Evolutionary conservation across 2,888 invertebrate species (phyloP).

Genomic region (Hyalella azteca): DNA sequence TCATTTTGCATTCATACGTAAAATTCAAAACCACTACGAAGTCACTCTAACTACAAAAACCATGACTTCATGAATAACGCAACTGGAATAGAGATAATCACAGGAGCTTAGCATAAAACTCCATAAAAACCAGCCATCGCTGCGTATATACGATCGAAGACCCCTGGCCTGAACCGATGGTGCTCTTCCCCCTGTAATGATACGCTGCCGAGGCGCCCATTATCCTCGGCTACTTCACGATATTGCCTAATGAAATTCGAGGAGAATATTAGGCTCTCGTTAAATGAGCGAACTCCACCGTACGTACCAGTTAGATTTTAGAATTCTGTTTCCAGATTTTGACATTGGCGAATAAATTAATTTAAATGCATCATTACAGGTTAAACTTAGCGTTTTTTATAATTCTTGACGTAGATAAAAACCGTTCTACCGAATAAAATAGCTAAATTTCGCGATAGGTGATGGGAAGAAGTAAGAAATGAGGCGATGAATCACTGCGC

Average conservation of each 20-base stretch:
- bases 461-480: too few species aligned
- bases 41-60: too few species aligned
- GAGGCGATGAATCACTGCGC: too few species aligned
- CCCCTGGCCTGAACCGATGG: neutral
- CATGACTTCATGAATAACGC: neutral
- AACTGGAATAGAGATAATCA: neutral
- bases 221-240: neutral
- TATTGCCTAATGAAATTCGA: slow-evolving; percentile 17
- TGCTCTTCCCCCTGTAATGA: neutral
- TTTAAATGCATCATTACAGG: too few species aligned
- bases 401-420: too few species aligned
- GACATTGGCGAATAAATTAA: too few species aligned
- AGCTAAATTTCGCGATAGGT: too few species aligned
- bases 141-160: neutral
- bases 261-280: neutral
- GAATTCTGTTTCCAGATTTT: neutral
- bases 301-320: neutral
- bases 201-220: neutral
- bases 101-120: neutral
- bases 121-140: neutral
- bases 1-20: too few species aligned
- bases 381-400: too few species aligned
- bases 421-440: too few species aligned
- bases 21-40: too few species aligned
- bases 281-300: neutral